Evolutionary conservation across 2,797 vertebrate genomes (phyloP).

Genomic region (Sebastiscus tertius): DNA sequence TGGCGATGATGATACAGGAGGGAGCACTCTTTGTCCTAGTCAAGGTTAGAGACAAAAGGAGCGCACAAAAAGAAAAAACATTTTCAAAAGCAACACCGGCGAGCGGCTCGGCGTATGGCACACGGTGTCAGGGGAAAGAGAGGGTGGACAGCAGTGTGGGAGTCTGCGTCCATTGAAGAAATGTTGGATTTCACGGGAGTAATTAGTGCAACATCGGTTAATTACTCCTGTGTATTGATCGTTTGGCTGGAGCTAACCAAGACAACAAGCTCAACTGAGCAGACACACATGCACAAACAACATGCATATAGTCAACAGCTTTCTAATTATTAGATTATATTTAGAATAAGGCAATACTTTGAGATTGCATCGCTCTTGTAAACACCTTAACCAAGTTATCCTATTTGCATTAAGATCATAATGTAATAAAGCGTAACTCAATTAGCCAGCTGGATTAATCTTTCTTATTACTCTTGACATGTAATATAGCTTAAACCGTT

Average conservation of each 20-base stretch:
- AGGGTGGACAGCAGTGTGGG: slow-evolving; percentile 5
- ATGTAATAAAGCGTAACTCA: slow-evolving; percentile 15
- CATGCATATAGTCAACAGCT: slow-evolving; percentile 30
- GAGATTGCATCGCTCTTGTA: slow-evolving; percentile 11
- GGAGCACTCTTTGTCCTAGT: slow-evolving; percentile 74
- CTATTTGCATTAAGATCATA: slow-evolving; percentile 4
- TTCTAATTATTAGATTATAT: slow-evolving; percentile 33
- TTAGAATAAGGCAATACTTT: slow-evolving; percentile 7
- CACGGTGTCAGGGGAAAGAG: neutral
- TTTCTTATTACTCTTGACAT: slow-evolving; percentile 5
- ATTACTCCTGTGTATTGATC: slow-evolving; percentile 80
- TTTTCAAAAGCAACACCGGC: slow-evolving; percentile 7
- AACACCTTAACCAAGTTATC: slow-evolving; percentile 38
- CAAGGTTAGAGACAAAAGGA: slow-evolving; percentile 78
- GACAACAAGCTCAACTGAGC: slow-evolving; percentile 64
- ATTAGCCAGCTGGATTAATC: neutral
- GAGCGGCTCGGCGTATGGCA: neutral
- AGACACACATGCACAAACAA: slow-evolving; percentile 44
- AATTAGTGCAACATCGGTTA: slow-evolving; percentile 78
- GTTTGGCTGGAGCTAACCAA: slow-evolving; percentile 66
- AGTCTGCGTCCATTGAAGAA: slow-evolving; percentile 50
- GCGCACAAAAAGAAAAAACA: neutral
- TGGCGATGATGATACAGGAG: slow-evolving; percentile 69
- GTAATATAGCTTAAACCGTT: neutral
- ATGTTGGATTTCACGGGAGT: slow-evolving; percentile 73